Evolutionary conservation across 2,797 vertebrate genomes (phyloP).

Genomic region (Ispidina lecontei): DNA sequence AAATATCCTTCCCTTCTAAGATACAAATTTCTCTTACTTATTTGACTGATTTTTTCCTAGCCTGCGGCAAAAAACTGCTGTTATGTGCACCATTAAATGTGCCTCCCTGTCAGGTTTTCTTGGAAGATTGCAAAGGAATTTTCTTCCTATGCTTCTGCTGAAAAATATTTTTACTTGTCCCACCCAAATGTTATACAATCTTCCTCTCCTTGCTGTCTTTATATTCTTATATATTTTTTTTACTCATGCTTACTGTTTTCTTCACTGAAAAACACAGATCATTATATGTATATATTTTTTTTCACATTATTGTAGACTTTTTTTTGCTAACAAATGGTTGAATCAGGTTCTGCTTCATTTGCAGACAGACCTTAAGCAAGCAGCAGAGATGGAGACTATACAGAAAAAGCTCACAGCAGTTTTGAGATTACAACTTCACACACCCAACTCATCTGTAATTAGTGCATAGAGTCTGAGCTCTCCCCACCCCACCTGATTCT

Average conservation of each 20-base stretch:
- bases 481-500: neutral
- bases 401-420: neutral
- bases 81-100: neutral
- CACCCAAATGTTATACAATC: neutral
- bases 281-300: neutral
- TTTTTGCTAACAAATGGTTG: neutral
- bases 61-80: neutral
- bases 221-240: neutral
- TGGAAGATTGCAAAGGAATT: neutral
- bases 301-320: neutral
- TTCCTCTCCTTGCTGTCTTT: neutral
- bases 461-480: neutral
- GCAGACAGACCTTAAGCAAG: neutral
- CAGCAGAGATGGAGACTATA: neutral
- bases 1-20: neutral
- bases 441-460: rapidly evolving
- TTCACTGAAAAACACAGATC: neutral
- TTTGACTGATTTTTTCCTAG: neutral
- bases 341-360: neutral
- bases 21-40: neutral
- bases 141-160: neutral
- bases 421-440: neutral
- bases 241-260: neutral
- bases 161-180: neutral
- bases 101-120: neutral